phyloP scores from a whole-genome alignment of 1,140 invertebrate species.

The Ips nitidus region DNA sequence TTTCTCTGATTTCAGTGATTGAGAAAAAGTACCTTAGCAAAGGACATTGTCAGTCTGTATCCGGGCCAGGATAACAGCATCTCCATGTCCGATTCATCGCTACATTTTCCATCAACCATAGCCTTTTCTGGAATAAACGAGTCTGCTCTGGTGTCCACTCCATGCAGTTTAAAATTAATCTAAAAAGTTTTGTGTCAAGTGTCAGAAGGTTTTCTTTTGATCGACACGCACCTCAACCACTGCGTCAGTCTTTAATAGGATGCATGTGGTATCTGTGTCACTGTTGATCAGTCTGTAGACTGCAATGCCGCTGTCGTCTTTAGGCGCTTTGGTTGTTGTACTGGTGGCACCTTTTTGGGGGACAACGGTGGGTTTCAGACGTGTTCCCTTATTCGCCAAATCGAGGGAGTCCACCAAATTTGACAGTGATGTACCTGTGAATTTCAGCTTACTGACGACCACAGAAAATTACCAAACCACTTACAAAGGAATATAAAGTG shows the following conservation, averaged over 20 bases:
- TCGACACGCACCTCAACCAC: constrained; percentile 46
- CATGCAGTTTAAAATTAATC: constrained; percentile 48
- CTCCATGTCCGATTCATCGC: constrained; percentile 66
- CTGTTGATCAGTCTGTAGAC: constrained; percentile 44
- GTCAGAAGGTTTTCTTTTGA: neutral
- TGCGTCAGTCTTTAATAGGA: constrained; percentile 50
- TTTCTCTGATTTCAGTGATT: neutral
- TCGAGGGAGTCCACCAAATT: constrained; percentile 37
- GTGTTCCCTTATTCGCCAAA: constrained; percentile 42
- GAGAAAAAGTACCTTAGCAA: constrained; percentile 64
- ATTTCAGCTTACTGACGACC: neutral
- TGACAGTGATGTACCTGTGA: constrained; percentile 35
- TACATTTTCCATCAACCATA: constrained; percentile 58
- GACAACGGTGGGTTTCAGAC: constrained; percentile 36
- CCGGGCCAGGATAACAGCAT: constrained; percentile 71
- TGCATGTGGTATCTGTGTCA: constrained; percentile 48
- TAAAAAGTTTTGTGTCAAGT: constrained; percentile 16
- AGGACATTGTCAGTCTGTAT: constrained; percentile 67
- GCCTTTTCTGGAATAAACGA: constrained; percentile 48
- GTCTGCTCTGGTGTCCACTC: constrained; percentile 46
- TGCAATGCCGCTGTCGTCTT: constrained; percentile 41
- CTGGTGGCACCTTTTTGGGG: neutral
- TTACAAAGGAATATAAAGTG: constrained; percentile 42
- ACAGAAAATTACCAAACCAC: constrained; percentile 18
- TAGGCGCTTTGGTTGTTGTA: constrained; percentile 33